phyloP scores from a whole-genome alignment of 1,140 invertebrate genomes.

The Euwallacea similis region DNA sequence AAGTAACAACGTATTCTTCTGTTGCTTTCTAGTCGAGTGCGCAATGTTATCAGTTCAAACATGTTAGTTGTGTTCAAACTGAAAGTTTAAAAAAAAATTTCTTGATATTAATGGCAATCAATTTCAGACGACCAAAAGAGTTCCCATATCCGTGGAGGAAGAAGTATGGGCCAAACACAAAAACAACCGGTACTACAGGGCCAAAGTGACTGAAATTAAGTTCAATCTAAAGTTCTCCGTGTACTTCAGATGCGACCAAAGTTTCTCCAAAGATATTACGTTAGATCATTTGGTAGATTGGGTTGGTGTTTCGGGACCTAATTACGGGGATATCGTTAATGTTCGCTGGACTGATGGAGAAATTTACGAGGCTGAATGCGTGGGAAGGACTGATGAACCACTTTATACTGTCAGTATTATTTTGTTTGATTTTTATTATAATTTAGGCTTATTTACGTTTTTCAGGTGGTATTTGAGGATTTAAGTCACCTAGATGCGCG shows the following conservation, averaged over 20 bases:
- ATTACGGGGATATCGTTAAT: conserved; percentile 52
- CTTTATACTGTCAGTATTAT: conserved; percentile 60
- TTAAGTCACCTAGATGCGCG: conserved; percentile 53
- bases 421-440: background rate
- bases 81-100: background rate
- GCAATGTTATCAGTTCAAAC: no score
- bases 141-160: conserved; percentile 39
- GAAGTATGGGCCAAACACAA: conserved; percentile 66
- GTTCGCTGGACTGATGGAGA: conserved; percentile 65
- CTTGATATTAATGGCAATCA: background rate
- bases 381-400: conserved; percentile 57
- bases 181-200: conserved; percentile 66
- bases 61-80: no score
- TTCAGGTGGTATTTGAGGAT: conserved; percentile 60
- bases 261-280: conserved; percentile 64
- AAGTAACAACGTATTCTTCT: no score
- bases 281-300: conserved; percentile 57
- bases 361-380: conserved; percentile 63
- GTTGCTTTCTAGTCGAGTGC: no score
- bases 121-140: no score
- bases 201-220: conserved; percentile 57
- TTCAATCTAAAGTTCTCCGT: conserved; percentile 62
- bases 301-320: conserved; percentile 26
- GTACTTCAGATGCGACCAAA: conserved; percentile 65
- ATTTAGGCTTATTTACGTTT: conserved; percentile 10